phyloP scores from a whole-genome alignment of 2,113 vertebrate species.

The Phaetusa simplex region DNA sequence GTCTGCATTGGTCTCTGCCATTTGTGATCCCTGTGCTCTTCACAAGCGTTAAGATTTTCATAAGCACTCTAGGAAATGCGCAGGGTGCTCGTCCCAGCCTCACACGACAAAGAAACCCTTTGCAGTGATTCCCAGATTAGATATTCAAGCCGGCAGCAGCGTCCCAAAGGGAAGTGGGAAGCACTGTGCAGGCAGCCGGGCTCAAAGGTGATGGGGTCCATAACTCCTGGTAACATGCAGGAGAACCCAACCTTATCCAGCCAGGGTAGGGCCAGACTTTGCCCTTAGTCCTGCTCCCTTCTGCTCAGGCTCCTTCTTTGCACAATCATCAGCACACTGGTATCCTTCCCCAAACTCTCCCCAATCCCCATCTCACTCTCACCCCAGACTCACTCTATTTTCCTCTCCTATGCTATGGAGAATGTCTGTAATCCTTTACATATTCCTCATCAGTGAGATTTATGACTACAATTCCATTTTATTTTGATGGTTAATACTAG shows the following conservation, averaged over 20 bases:
- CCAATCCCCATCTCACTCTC: not conserved
- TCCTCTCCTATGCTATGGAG: not conserved
- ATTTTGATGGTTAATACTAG: constrained; percentile 58
- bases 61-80: not conserved
- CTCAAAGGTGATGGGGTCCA: not conserved
- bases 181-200: not conserved
- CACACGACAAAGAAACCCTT: fast-evolving
- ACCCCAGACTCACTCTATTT: not conserved
- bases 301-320: not conserved
- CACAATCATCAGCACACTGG: not conserved
- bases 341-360: not conserved
- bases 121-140: not conserved
- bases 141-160: fast-evolving
- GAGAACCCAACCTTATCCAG: not conserved
- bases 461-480: constrained; percentile 47
- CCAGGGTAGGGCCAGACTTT: not conserved
- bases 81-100: not conserved
- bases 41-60: not conserved
- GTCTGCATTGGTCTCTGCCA: not conserved
- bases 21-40: not conserved
- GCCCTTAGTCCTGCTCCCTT: not conserved
- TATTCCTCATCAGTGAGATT: constrained; percentile 40
- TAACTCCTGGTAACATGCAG: not conserved
- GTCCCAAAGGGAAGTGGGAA: not conserved
- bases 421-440: constrained; percentile 1